phyloP scores from a whole-genome alignment of 2,797 vertebrate genomes.

The Sparus aurata region DNA sequence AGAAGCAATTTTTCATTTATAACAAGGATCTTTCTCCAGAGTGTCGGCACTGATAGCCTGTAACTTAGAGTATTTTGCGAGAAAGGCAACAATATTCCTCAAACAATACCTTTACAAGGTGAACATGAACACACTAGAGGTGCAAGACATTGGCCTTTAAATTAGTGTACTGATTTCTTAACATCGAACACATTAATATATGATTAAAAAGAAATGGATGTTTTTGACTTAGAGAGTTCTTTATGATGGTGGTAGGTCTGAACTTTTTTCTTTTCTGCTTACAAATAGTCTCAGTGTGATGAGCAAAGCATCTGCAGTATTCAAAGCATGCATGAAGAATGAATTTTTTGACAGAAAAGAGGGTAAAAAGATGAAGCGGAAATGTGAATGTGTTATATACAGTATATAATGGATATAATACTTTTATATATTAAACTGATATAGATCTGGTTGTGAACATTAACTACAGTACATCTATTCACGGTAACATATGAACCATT shows the following conservation, averaged over 20 bases:
- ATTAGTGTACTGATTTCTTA: conserved; percentile 13
- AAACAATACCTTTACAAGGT: neutral
- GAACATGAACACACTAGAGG: neutral
- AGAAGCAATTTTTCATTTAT: conserved; percentile 61
- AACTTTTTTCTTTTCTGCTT: neutral
- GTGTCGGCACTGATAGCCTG: conserved; percentile 3
- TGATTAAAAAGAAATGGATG: conserved; percentile 21
- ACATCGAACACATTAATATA: conserved; percentile 9
- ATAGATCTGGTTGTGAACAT: too few relatives aligned
- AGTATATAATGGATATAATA: too few relatives aligned
- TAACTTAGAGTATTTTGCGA: neutral
- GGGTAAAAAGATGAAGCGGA: too few relatives aligned
- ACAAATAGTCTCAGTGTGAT: neutral
- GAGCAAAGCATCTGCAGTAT: neutral
- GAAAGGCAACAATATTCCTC: conserved; percentile 21
- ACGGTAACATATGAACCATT: too few relatives aligned
- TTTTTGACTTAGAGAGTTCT: conserved; percentile 4
- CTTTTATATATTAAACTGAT: too few relatives aligned
- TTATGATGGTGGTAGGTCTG: too few relatives aligned
- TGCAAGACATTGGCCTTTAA: conserved; percentile 11
- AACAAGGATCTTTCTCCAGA: conserved; percentile 50
- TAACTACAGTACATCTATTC: too few relatives aligned
- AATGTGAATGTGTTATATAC: neutral
- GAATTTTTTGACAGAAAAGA: neutral
- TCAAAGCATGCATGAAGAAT: neutral